A percentile compares a stretch with the other conserved stretches of the same genome.
Conservation (phyloP, 92 coral and sea anemone species). For the Porites divaricata region DNA sequence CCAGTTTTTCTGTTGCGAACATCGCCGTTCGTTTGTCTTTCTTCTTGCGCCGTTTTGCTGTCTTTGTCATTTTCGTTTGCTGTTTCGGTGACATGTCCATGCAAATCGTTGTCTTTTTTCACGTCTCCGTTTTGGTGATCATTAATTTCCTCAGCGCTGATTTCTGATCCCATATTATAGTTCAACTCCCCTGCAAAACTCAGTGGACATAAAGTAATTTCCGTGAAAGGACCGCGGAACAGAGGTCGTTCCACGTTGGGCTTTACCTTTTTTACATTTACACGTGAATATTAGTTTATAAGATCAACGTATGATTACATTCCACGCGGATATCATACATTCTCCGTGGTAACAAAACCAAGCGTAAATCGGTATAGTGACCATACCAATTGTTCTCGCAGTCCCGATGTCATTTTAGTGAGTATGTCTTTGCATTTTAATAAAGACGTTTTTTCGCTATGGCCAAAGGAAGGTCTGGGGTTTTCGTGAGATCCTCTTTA, state of each 20-base stretch:
- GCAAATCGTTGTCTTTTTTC: constrained; percentile 46
- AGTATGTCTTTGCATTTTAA: neutral
- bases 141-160: constrained; percentile 36
- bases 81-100: constrained; percentile 4
- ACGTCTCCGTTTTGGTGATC: constrained; percentile 42
- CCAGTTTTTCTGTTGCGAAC: constrained; percentile 56
- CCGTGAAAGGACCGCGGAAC: neutral
- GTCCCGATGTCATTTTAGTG: neutral
- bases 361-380: neutral
- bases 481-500: neutral
- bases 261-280: constrained; percentile 10
- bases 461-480: neutral
- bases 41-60: constrained; percentile 6
- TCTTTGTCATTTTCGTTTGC: constrained; percentile 17
- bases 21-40: constrained; percentile 38
- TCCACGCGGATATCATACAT: constrained; percentile 34
- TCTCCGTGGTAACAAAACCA: constrained; percentile 39
- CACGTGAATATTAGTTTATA: constrained; percentile 49
- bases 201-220: neutral
- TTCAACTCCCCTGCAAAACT: neutral
- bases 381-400: neutral
- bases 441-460: constrained; percentile 2
- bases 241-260: constrained; percentile 49
- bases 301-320: constrained; percentile 27
- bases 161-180: constrained; percentile 54